Evolutionary conservation across 2,888 invertebrate species (phyloP), one percentile per base, ranked within the genome.

Genomic region (Ochlodes sylvanus): DNA sequence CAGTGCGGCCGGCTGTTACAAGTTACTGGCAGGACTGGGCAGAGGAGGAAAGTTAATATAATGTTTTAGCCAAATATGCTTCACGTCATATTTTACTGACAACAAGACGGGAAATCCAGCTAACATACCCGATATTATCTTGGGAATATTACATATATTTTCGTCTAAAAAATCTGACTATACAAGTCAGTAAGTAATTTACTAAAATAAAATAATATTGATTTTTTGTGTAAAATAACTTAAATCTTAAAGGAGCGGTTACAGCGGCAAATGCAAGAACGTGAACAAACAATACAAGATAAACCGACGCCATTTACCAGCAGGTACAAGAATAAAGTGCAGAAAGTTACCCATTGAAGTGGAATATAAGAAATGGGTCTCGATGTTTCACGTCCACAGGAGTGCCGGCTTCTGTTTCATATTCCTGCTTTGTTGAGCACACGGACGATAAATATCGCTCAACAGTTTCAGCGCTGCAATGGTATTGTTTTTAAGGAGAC

Each of bases 321-420:
- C 55, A 55, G 32, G 27, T 63, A 50, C 63, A 55, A 55, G 63
- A 63, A 55, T 63, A 55, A 55, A 63, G 42, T 42, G 63, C 27
- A 42, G 63, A 63, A 55, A 63, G 38, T 63, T 32, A n/a, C 34
- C 63, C 54, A 63, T 42, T 55, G 55, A 55, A 63, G 63, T 63
- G 54, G 63, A 63, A 63, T 63, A 63, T 63, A 63, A 42, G 54
- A 63, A 63, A 63, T 63, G 63, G 50, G 62, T 15, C 21, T 63
- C 63, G 15, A 63, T 63, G 63, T 63, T 54, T 55, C 54, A 55
- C 58, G 41, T 42, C 12, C 58, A 17, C n/a, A 0, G 19, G 32
- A 55, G 34, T 15, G 38, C 56, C 32, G 38, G 21, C 21, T 41
- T 57, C 56, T 57, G 15, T 42, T 58, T 54, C 54, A 54, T 54